Percentiles rank a stretch among this genome's conserved stretches.
These are phyloP conservation scores for Aptenodytes forsteri DNA, from an alignment of 2,113 vertebrate species.

Conservation along the genomic window DNA sequence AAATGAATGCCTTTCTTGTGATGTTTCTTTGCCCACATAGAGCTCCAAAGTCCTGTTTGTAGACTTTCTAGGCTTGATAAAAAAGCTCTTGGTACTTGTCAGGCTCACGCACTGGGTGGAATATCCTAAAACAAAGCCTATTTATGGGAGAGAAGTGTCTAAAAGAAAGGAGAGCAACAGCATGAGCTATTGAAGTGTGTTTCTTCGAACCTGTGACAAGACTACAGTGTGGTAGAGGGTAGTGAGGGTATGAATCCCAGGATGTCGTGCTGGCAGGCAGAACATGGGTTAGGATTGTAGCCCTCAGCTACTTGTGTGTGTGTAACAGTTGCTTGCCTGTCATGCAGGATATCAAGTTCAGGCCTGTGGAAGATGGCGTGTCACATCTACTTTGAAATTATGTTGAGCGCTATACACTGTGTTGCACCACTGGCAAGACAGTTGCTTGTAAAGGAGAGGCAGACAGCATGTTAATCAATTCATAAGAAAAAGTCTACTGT, in stretches of 20 bases:
- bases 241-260: background rate
- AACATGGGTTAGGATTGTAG: background rate
- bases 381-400: background rate
- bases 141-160: background rate
- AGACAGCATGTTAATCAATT: background rate
- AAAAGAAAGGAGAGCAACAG: background rate
- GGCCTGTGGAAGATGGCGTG: fast-evolving
- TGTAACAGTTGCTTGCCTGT: background rate
- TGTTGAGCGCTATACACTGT: fast-evolving
- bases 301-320: background rate
- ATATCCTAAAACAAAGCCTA: background rate
- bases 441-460: background rate
- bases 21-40: background rate
- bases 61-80: background rate
- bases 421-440: background rate
- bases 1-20: background rate
- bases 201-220: background rate
- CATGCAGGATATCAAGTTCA: background rate
- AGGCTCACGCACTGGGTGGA: background rate
- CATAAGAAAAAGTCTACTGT: background rate
- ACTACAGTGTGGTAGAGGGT: background rate
- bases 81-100: background rate
- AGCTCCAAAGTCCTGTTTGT: background rate
- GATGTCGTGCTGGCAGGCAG: background rate
- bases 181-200: background rate